phyloP scores from a whole-genome alignment of 2,797 vertebrate genomes.

The Coregonus sp. region DNA sequence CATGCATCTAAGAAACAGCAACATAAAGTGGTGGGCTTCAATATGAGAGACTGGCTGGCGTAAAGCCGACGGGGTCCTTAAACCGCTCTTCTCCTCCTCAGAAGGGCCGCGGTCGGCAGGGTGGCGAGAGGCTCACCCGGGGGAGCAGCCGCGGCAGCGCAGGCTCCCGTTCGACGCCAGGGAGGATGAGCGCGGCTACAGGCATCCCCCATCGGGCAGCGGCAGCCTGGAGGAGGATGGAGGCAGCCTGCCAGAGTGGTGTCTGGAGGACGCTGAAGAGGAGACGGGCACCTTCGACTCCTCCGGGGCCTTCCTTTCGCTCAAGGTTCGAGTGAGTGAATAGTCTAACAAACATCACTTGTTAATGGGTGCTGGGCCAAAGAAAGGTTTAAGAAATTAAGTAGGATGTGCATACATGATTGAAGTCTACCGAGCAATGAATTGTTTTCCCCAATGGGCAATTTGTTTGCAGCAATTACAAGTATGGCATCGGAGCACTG shows the following conservation, averaged over 20 bases:
- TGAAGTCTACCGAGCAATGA: too few species aligned
- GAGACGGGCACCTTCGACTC: slow-evolving; percentile 98
- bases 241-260: slow-evolving; percentile 97
- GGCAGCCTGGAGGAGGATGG: slow-evolving; percentile 94
- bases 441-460: too few species aligned
- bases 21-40: not conserved
- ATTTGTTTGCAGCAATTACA: too few species aligned
- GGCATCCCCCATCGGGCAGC: slow-evolving; percentile 88
- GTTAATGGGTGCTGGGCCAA: too few species aligned
- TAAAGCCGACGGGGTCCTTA: not conserved
- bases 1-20: too few species aligned
- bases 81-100: slow-evolving; percentile 47
- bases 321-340: slow-evolving; percentile 80
- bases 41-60: not conserved
- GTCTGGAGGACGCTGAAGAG: slow-evolving; percentile 95
- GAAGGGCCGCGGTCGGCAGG: slow-evolving; percentile 87
- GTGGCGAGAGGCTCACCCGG: slow-evolving; percentile 90
- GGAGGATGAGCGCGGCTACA: slow-evolving; percentile 91
- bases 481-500: too few species aligned
- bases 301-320: slow-evolving; percentile 93
- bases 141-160: slow-evolving; percentile 89
- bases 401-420: too few species aligned
- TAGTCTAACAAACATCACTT: not conserved
- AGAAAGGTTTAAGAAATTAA: too few species aligned
- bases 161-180: slow-evolving; percentile 95